Conservation (phyloP, 2,888 invertebrate species). For the Netelia inedita region DNA sequence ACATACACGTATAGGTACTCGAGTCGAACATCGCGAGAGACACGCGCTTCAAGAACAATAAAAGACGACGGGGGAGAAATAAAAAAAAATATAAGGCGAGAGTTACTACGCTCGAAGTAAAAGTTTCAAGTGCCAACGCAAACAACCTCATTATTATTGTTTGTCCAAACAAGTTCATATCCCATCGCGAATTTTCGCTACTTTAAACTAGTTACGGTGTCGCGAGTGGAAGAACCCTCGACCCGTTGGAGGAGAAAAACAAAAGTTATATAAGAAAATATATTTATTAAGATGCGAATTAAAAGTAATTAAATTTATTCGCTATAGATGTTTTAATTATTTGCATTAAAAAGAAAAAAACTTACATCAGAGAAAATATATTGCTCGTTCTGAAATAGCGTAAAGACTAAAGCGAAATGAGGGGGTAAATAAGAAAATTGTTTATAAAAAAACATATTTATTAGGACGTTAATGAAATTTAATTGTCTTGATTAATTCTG, state of each 20-base stretch:
- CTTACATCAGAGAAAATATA: no score
- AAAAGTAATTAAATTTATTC: no score
- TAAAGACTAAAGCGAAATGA: no score
- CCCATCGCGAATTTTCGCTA: not conserved
- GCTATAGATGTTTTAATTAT: no score
- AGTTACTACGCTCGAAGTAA: constrained; percentile 40
- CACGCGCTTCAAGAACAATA: constrained; percentile 61
- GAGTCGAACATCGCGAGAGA: constrained; percentile 37
- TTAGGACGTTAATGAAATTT: no score
- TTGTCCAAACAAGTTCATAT: constrained; percentile 46
- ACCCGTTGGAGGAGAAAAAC: no score
- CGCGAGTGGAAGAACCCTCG: not conserved
- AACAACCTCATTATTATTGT: constrained; percentile 63
- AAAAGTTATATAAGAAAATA: not conserved
- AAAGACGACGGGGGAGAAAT: constrained; percentile 24
- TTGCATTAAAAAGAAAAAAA: no score
- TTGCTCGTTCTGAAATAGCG: no score
- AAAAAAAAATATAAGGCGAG: constrained; percentile 29
- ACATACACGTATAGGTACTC: constrained; percentile 18
- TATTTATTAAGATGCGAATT: not conserved
- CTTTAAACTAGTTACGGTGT: not conserved
- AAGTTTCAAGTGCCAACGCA: constrained; percentile 47
- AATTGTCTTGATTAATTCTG: no score
- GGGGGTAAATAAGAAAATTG: no score
- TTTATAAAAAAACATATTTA: no score